Conservation (phyloP, 1,140 invertebrate species). For the Bombus ignitus region DNA sequence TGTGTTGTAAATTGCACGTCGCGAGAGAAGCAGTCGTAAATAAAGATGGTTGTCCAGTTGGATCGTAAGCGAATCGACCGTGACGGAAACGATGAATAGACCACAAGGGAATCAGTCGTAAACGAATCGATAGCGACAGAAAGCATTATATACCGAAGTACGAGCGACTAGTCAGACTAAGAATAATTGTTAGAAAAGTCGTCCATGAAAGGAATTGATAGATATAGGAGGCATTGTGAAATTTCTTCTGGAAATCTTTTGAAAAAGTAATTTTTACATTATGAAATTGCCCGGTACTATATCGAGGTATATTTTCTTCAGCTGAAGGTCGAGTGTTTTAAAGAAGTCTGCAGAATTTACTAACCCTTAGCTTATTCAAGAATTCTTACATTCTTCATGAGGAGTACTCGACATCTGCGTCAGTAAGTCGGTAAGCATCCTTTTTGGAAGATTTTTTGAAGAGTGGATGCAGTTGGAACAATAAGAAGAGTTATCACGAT, state of each 20-base stretch:
- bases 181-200: background rate
- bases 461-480: background rate
- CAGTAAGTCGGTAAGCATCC: background rate
- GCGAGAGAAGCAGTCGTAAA: background rate
- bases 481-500: too few species aligned
- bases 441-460: background rate
- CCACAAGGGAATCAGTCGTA: background rate
- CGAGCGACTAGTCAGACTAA: too few species aligned
- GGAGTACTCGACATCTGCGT: background rate
- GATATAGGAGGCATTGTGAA: background rate
- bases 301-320: background rate
- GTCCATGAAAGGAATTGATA: background rate
- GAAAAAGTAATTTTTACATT: background rate
- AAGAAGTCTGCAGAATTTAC: background rate
- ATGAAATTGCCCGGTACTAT: background rate
- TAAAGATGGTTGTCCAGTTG: background rate
- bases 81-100: background rate
- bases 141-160: background rate
- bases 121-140: background rate
- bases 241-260: background rate
- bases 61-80: background rate
- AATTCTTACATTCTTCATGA: background rate
- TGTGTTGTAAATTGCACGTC: background rate
- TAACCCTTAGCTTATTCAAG: too few species aligned
- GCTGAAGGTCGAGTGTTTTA: background rate